These are phyloP conservation scores for Trichogramma evanescens DNA, from an alignment of 2,888 invertebrate genomes.

Conservation along the genomic window DNA sequence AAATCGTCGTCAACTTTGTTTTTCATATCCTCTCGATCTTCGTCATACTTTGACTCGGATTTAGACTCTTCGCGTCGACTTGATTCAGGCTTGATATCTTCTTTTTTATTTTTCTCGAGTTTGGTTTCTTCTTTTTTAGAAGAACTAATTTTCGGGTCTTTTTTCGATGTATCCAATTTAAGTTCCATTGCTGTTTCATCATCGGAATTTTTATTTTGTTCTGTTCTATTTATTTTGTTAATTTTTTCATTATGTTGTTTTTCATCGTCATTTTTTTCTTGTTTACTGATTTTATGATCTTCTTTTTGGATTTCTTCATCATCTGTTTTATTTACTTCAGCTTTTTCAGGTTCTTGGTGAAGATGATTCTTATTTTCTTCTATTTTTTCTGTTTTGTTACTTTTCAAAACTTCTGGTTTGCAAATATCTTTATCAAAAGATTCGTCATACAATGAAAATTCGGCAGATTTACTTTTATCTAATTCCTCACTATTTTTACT, in stretches of 20 bases:
- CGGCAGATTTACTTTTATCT: background rate
- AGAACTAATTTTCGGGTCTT: constrained; percentile 19
- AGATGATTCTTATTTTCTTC: constrained; percentile 3
- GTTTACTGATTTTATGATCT: background rate
- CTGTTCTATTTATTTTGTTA: constrained; percentile 8
- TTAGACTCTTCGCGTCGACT: constrained; percentile 21
- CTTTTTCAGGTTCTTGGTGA: background rate
- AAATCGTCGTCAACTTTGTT: constrained; percentile 24
- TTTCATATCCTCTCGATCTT: constrained; percentile 23
- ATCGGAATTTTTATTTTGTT: constrained; percentile 6
- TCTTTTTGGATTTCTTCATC: constrained; percentile 8
- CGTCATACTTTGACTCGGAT: constrained; percentile 24
- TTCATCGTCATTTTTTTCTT: background rate
- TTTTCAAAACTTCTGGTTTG: constrained; percentile 3
- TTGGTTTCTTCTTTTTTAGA: constrained; percentile 22
- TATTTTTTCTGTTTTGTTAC: constrained; percentile 5
- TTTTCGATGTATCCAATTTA: constrained; percentile 20
- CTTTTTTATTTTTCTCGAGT: constrained; percentile 22
- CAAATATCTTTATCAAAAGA: background rate
- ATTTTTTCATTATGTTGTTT: background rate
- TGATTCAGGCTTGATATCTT: constrained; percentile 19
- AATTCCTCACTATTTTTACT: background rate
- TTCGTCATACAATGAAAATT: background rate
- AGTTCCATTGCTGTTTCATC: constrained; percentile 17
- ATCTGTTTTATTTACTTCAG: constrained; percentile 6